These are phyloP conservation scores for Oopsacas minuta DNA, from an alignment of 37 sponge, comb jelly and placozoan species.

Conservation along the genomic window DNA sequence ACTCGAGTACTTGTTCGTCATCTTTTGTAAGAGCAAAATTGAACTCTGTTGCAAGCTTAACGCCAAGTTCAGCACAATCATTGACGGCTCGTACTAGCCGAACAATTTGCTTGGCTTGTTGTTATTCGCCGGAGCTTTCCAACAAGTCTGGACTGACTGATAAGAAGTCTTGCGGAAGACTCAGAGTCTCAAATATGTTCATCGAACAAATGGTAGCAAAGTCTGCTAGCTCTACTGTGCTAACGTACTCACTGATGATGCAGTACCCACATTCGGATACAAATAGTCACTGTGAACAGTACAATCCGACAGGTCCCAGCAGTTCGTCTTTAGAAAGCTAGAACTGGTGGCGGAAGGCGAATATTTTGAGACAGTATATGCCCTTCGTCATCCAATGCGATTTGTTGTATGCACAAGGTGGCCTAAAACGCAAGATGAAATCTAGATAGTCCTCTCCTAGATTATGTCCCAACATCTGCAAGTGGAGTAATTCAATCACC, in stretches of 20 bases:
- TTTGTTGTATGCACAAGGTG: conserved; percentile 10
- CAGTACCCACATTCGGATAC: no score
- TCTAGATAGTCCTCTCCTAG: background rate
- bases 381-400: background rate
- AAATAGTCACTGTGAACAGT: conserved; percentile 17
- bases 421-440: background rate
- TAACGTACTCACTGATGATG: no score
- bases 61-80: background rate
- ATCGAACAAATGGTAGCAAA: conserved; percentile 10
- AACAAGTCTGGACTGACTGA: conserved; percentile 1
- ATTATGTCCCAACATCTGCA: background rate
- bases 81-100: conserved; percentile 10
- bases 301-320: background rate
- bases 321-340: background rate
- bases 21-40: conserved; percentile 1
- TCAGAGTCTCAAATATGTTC: background rate
- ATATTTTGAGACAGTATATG: conserved; percentile 13
- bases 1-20: conserved; percentile 13
- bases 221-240: conserved; percentile 16
- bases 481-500: background rate
- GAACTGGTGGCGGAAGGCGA: conserved; percentile 10
- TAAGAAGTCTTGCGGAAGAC: conserved; percentile 10
- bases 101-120: conserved; percentile 18
- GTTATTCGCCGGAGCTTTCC: background rate
- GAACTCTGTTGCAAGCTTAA: conserved; percentile 2